These are phyloP conservation scores for Prunella fulvescens DNA, from an alignment of 2,113 vertebrate genomes.

Conservation along the genomic window DNA sequence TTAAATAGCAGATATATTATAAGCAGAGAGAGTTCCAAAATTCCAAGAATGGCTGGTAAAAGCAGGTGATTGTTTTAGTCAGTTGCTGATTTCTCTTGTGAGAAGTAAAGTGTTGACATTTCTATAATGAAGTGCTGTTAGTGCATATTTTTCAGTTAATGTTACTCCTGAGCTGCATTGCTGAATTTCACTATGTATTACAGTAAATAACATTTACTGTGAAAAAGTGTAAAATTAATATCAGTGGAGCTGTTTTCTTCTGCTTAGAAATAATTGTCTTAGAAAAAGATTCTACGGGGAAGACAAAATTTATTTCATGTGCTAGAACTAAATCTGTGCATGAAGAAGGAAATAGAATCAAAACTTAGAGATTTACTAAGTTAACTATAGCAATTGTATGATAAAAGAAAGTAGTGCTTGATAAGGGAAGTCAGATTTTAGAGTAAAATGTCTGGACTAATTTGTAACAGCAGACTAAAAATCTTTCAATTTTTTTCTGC, in stretches of 20 bases:
- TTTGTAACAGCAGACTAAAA: background rate
- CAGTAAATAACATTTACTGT: constrained; percentile 49
- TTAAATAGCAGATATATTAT: background rate
- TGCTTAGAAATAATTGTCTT: background rate
- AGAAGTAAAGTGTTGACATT: constrained; percentile 12
- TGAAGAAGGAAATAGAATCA: background rate
- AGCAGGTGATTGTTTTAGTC: background rate
- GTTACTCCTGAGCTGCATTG: background rate
- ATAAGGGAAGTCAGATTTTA: background rate
- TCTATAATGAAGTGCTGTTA: constrained; percentile 31
- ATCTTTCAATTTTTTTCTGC: background rate
- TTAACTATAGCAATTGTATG: background rate
- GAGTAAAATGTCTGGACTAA: background rate
- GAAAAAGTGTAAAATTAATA: constrained; percentile 41
- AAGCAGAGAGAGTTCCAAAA: background rate
- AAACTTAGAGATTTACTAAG: background rate
- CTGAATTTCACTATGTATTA: constrained; percentile 39
- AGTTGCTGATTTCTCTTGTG: background rate
- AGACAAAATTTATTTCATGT: background rate
- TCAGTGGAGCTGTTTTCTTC: constrained; percentile 21
- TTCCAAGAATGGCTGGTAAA: background rate
- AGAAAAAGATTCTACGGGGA: background rate
- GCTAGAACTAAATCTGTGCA: background rate
- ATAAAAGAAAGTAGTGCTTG: background rate
- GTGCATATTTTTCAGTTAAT: constrained; percentile 29